Evolutionary conservation across 37 sponge, comb jelly and placozoan genomes (phyloP).

Genomic region (Eunapius fragilis): DNA sequence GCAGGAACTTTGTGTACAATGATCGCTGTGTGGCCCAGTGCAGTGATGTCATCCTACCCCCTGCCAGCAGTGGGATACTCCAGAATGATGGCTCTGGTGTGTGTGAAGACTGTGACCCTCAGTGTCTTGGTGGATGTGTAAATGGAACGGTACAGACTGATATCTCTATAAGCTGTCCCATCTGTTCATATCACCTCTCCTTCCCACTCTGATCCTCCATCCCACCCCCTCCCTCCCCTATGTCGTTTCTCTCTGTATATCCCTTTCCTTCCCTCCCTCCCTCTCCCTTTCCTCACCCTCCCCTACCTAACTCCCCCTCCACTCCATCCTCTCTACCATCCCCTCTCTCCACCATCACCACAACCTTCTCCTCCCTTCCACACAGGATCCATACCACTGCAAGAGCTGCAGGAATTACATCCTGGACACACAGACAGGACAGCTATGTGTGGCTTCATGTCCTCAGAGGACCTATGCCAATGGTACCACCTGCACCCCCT

Average conservation of each 20-base stretch:
- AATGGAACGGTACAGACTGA: conserved; percentile 26
- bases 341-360: too few relatives aligned
- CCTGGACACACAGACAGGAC: not conserved
- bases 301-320: not conserved
- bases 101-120: conserved; percentile 52
- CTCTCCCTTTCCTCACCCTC: too few relatives aligned
- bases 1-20: not conserved
- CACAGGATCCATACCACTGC: not conserved
- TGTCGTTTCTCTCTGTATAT: not conserved
- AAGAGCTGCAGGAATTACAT: not conserved
- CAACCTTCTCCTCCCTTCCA: not conserved
- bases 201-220: not conserved
- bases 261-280: not conserved
- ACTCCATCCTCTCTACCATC: too few relatives aligned
- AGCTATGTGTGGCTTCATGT: not conserved
- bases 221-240: not conserved
- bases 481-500: not conserved
- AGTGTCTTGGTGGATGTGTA: conserved; percentile 51
- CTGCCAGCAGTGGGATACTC: not conserved
- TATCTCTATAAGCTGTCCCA: not conserved
- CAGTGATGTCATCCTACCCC: not conserved
- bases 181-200: not conserved
- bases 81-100: conserved; percentile 13
- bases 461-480: not conserved
- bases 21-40: not conserved